Percentiles rank a stretch among this genome's conserved stretches.
phyloP scores from a whole-genome alignment of 1,140 invertebrate genomes.

The Drosophila trapezifrons region DNA sequence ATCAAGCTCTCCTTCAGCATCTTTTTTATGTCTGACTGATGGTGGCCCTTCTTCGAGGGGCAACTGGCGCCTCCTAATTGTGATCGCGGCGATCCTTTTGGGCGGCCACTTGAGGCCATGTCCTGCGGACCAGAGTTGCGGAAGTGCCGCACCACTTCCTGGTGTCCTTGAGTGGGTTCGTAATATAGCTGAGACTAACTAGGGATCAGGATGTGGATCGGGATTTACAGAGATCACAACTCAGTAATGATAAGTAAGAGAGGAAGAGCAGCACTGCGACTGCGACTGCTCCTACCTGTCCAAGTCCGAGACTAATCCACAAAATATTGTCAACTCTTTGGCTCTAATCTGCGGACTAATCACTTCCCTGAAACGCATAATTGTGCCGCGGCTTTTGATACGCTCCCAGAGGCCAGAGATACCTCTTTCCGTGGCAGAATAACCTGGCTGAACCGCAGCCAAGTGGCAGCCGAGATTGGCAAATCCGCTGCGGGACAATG shows the following conservation, averaged over 20 bases:
- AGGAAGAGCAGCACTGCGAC: neutral
- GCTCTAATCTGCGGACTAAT: slow-evolving; percentile 58
- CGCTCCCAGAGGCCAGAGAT: slow-evolving; percentile 26
- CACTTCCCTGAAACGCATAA: slow-evolving; percentile 74
- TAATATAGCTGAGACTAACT: neutral
- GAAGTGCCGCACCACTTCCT: slow-evolving; percentile 61
- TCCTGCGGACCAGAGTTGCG: slow-evolving; percentile 23
- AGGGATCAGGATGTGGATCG: neutral
- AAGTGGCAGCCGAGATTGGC: slow-evolving; percentile 52
- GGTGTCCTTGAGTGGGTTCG: slow-evolving; percentile 32
- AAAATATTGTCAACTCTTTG: slow-evolving; percentile 79
- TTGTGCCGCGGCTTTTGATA: slow-evolving; percentile 65
- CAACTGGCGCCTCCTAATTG: slow-evolving; percentile 59
- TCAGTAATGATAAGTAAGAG: slow-evolving; percentile 12
- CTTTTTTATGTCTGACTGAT: slow-evolving; percentile 62
- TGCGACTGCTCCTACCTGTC: neutral
- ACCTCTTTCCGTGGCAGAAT: slow-evolving; percentile 1
- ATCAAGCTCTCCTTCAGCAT: slow-evolving; percentile 41
- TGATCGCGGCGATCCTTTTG: slow-evolving; percentile 29
- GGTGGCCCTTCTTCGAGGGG: slow-evolving; percentile 46
- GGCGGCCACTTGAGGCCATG: slow-evolving; percentile 59
- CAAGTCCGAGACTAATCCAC: slow-evolving; percentile 60
- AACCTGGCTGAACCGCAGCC: slow-evolving; percentile 52
- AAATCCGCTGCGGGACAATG: slow-evolving; percentile 66
- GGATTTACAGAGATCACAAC: neutral